Percentiles rank a stretch among this genome's conserved stretches.
Conservation (phyloP, 2,113 vertebrate genomes). For the Pontoporia blainvillei region DNA sequence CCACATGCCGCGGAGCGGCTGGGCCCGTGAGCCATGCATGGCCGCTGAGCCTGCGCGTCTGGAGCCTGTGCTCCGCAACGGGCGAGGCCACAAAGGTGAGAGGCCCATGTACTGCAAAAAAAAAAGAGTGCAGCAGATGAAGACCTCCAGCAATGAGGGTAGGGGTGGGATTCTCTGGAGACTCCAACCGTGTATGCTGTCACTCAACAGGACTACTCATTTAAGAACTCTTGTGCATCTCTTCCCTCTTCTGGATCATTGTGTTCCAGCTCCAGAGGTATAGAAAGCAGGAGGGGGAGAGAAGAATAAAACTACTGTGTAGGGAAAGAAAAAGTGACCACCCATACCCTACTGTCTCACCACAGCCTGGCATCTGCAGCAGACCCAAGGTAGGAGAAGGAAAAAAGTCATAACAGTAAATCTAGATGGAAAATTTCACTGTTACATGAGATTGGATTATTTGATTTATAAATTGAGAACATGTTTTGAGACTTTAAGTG, state of each 20-base stretch:
- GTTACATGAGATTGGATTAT: background rate
- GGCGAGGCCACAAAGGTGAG: too few species aligned
- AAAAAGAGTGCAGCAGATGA: background rate
- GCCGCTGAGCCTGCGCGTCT: too few species aligned
- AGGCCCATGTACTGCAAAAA: too few species aligned
- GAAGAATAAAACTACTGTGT: background rate
- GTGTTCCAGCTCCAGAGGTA: background rate
- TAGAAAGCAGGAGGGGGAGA: background rate
- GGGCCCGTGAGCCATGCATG: too few species aligned
- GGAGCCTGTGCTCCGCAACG: too few species aligned
- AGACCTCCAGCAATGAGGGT: background rate
- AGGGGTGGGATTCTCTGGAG: background rate
- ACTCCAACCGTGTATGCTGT: background rate
- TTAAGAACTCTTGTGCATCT: fast-evolving
- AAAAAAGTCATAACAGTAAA: background rate
- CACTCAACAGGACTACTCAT: background rate
- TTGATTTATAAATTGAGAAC: background rate
- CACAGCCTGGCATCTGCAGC: background rate
- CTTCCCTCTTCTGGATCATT: background rate
- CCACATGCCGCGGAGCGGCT: too few species aligned
- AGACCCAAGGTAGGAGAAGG: background rate
- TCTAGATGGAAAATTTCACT: background rate
- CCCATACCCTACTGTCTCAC: background rate
- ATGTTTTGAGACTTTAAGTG: background rate
- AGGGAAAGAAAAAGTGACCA: background rate